Evolutionary conservation across 1,140 invertebrate genomes (phyloP), one percentile per base, ranked within the genome.

Genomic region (Batillaria attramentaria): DNA sequence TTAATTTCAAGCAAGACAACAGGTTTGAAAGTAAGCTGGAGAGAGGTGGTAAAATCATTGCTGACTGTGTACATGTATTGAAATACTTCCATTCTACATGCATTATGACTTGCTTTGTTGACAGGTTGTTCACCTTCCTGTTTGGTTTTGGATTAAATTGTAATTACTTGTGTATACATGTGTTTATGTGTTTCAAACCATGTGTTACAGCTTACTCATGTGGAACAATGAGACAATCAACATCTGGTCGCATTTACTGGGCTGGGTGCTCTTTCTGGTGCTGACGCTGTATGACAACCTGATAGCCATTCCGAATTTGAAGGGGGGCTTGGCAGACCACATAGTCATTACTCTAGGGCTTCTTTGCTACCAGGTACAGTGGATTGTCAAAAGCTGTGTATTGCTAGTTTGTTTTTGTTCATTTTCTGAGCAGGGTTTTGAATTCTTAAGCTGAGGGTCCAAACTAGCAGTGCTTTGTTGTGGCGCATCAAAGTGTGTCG

Each of bases 181-280:
- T n/a, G n/a, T n/a, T n/a, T n/a, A n/a, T n/a, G n/a, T n/a, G n/a
- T n/a, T n/a, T n/a, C n/a, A n/a, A n/a, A n/a, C n/a, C n/a, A n/a
- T n/a, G n/a, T 37, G 73, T 87, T 88, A 50, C 87, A 97, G 97
- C 89, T 93, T 97, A 87, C 97, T 98, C 91, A 96, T 96, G 94
- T 97, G 97, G 96, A 98, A 95, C 28, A 99, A 99, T 88, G 97
- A 99, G 91, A 98, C 97, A 4, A 94, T 99, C 83, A 99, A 99
- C 86, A 98, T 99, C 87, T 99, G 97, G 97, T 97, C 96, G 74
- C 97, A 99, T 91, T 92, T 99, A 81, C 94, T 97, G 81, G 97
- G 97, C 13, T 98, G 97, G 92, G 93, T 97, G 87, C 91, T 98
- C 16, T 96, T 99, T 84, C 91, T 96, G 31, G 94, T 94, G 31